Evolutionary conservation across 2,888 invertebrate species (phyloP), one percentile per base, ranked within the genome.

Genomic region (Melinaea menophilus): DNA sequence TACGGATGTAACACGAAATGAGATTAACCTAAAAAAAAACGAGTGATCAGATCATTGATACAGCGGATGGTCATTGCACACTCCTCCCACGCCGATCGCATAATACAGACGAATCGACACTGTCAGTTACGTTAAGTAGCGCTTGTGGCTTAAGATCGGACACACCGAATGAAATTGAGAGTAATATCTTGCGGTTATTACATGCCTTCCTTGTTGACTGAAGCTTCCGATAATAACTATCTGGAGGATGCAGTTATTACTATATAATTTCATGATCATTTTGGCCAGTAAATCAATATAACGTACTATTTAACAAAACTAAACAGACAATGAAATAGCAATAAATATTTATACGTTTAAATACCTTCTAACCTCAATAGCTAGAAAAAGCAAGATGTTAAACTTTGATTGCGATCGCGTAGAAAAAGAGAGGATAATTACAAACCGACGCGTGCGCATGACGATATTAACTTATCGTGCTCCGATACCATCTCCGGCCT

Each of bases 401-500:
- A 64, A 62, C 56, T 55, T 55, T 48, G 22, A 47, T 58, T 51
- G 62, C 41, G 33, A 59, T 11, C 57, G 65, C 37, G 31, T 31
- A 57, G 61, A 59, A 62, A 66, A 62, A 63, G 22, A 60, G 48
- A 63, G 58, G 55, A 47, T 60, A 67, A 65, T 57, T 59, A 61
- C 58, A 57, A 33, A n/a, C 58, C 35, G 47, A 62, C 61, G 48
- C 61, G 60, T 61, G 63, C 55, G 33, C 56, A 59, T 33, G 59
- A 34, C 54, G 48, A 56, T 55, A 57, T 69, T 67, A 68, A 68
- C 63, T 56, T 61, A 64, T 64, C 67, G 72, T 67, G 65, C 61
- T 59, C 11, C 63, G 67, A 72, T 69, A 71, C 57, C 47, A 70
- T 70, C 71, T 61, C 60, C 47, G 59, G 55, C 56, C 61, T 65